phyloP scores from a whole-genome alignment of 1,140 invertebrate genomes.

The Nixonia krombeini region DNA sequence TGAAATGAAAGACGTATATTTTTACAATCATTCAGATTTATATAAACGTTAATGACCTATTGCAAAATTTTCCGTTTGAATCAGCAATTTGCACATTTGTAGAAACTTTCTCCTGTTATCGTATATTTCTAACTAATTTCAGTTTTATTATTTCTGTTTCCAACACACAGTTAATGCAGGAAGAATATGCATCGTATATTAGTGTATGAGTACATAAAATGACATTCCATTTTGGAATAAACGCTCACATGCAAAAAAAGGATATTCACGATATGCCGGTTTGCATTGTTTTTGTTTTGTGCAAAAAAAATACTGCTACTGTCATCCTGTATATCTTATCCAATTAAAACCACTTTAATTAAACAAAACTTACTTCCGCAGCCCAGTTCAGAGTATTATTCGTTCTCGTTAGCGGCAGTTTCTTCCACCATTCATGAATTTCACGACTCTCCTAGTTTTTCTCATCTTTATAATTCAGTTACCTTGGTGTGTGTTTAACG shows the following conservation, averaged over 20 bases:
- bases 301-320: constrained; percentile 22
- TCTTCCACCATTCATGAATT: constrained; percentile 34
- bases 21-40: no score
- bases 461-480: constrained; percentile 1
- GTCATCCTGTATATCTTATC: constrained; percentile 29
- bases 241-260: neutral
- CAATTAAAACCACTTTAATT: constrained; percentile 45
- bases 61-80: no score
- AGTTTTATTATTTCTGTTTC: neutral
- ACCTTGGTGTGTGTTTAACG: constrained; percentile 19
- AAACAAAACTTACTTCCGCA: constrained; percentile 35
- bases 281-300: constrained; percentile 22
- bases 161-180: neutral
- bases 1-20: no score
- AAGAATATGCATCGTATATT: neutral
- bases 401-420: constrained; percentile 43
- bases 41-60: no score
- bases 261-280: constrained; percentile 15
- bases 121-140: no score
- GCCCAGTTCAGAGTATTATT: constrained; percentile 43
- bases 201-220: neutral
- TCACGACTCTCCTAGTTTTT: constrained; percentile 10
- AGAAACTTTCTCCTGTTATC: neutral
- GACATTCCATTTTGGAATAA: constrained; percentile 1
- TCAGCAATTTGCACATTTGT: constrained; percentile 35